Percentiles rank a stretch among this genome's conserved stretches.
phyloP scores from a whole-genome alignment of 2,888 invertebrate species.

The Nomada fucata region DNA sequence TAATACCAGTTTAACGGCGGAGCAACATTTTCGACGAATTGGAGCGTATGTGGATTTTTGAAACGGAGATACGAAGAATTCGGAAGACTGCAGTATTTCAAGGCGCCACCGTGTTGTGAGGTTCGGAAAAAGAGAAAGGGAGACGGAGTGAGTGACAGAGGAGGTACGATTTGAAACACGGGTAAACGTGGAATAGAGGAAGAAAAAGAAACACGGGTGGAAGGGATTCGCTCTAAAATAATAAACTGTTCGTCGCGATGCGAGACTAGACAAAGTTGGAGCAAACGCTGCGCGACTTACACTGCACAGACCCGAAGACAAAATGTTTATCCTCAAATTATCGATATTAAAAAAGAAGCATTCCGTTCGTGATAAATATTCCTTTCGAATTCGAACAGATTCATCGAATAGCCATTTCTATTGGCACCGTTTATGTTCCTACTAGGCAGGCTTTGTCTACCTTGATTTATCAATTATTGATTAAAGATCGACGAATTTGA shows the following conservation, averaged over 20 bases:
- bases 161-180: slow-evolving; percentile 40
- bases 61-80: slow-evolving; percentile 59
- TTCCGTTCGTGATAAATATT: too few relatives aligned
- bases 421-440: too few relatives aligned
- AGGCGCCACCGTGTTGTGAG: slow-evolving; percentile 37
- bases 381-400: too few relatives aligned
- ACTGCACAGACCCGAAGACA: slow-evolving; percentile 57
- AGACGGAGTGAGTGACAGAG: slow-evolving; percentile 27
- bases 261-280: slow-evolving; percentile 66
- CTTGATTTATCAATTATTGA: too few relatives aligned
- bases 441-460: too few relatives aligned
- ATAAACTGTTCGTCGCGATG: slow-evolving; percentile 75
- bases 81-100: slow-evolving; percentile 69
- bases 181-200: slow-evolving; percentile 48
- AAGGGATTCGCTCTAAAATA: slow-evolving; percentile 78
- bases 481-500: too few relatives aligned
- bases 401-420: too few relatives aligned
- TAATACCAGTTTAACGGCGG: neutral
- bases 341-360: neutral
- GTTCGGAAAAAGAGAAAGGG: slow-evolving; percentile 37
- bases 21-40: slow-evolving; percentile 14
- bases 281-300: slow-evolving; percentile 63
- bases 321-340: slow-evolving; percentile 33
- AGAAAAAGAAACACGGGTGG: slow-evolving; percentile 60
- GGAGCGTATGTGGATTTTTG: slow-evolving; percentile 35